Base-by-base conservation (phyloP, 2,113 vertebrate species). In the Brachionichthys hirsutus region DNA sequence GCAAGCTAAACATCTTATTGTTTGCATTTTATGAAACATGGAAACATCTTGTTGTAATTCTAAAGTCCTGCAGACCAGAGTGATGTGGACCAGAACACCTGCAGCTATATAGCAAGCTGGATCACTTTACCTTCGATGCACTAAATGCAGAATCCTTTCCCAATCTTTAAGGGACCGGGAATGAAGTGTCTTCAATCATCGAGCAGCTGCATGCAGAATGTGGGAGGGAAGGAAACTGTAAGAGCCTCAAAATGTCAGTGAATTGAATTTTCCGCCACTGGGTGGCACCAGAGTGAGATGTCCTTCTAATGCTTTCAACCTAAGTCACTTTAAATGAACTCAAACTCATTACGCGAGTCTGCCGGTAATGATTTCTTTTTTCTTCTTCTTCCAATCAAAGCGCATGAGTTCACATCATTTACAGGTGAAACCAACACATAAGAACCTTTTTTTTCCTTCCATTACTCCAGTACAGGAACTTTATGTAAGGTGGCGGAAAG, bases 171-270 rank as follows among this genome's bases (percentile, higher is more conserved):
- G 12, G 42, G 17, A 10, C 15, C 14, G 6, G 55, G 36, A 42
- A 20, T n/a, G 47, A 44, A 51, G 44, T 40, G 17, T 44, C 59
- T 49, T 40, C 15, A 38, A 20, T 54, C 54, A 49, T 12, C 40
- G 10, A 41, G 68, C 68, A 58, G 44, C 58, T 72, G 44, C 48
- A 7, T 13, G 36, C n/a, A 52, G n/a, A 17, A 22, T 1, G 40
- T 62, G 58, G 57, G 57, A 58, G 58, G 40, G 69, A 18, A 58
- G 59, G 53, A 62, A 67, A 54, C 16, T 44, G 9, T 5, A 59
- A 48, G 34, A 54, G 50, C 38, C 16, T 57, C 54, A 11, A 62
- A 62, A 59, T 45, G 54, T 30, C 45, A 54, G 54, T n/a, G 9
- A 8, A 43, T 22, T 59, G 65, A 40, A 53, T 12, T 53, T 63